These are phyloP conservation scores for Scelioninae gen. 1 DNA, from an alignment of 2,888 invertebrate species.

Conservation along the genomic window DNA sequence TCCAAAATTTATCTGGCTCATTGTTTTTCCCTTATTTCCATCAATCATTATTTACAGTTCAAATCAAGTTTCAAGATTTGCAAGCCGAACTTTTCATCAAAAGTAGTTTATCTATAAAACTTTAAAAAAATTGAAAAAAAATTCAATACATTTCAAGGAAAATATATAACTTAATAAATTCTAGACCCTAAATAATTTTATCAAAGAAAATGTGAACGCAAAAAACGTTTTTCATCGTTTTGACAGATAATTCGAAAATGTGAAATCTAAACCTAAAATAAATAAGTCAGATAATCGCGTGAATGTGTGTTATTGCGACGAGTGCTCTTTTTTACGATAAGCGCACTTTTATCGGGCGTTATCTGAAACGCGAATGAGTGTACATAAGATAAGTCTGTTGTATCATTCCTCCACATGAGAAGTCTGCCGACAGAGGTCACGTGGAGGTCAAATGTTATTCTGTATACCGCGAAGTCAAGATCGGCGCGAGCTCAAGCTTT, in stretches of 20 bases:
- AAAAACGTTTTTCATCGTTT: no score
- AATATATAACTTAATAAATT: no score
- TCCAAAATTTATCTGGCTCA: slow-evolving; percentile 23
- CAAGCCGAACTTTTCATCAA: no score
- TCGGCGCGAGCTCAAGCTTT: no score
- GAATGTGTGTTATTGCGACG: slow-evolving; percentile 68
- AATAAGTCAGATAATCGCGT: slow-evolving; percentile 54
- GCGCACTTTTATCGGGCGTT: slow-evolving; percentile 57
- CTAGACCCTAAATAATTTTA: no score
- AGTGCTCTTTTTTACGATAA: slow-evolving; percentile 61
- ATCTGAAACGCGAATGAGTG: slow-evolving; percentile 59
- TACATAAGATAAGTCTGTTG: slow-evolving; percentile 67
- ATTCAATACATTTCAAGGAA: no score
- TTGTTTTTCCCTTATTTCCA: not conserved
- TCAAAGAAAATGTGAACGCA: no score
- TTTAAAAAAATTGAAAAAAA: no score
- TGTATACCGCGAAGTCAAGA: no score
- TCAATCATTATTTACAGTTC: not conserved
- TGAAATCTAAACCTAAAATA: slow-evolving; percentile 46
- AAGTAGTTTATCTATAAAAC: no score
- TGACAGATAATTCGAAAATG: no score
- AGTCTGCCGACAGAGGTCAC: slow-evolving; percentile 62
- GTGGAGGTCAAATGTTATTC: slow-evolving; percentile 59
- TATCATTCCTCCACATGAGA: slow-evolving; percentile 58
- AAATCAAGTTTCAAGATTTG: no score